Base-by-base conservation (phyloP, 92 coral and sea anemone genomes). In the Palythoa heliodiscus region DNA sequence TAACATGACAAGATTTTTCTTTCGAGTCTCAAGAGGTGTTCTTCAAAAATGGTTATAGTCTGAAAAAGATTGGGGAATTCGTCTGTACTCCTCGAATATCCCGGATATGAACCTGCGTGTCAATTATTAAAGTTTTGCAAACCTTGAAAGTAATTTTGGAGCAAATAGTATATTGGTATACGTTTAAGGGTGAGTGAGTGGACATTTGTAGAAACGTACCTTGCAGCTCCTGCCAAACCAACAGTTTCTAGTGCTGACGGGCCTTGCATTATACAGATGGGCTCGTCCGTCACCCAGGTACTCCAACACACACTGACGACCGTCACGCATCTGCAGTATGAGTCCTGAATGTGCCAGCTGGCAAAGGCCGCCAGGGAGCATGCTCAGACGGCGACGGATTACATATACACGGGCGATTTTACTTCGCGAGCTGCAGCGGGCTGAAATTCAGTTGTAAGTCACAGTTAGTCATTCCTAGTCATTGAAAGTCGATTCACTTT, bases 281-380 rank as follows among this genome's bases (percentile, higher is more conserved):
- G 82, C 80, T 25, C n/a, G 66, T 15, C 91, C 88, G 60, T 88
- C 88, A 3, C 74, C 85, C 91, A 83, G 17, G 74, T 88, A 88
- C 73, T 88, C 91, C 72, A 88, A 70, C 17, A 88, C 84, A 57
- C 87, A 88, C 73, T 88, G 83, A 4, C 61, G 64, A 2, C 84
- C 71, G 73, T 88, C 87, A 0, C 47, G 47, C 87, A 82, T 83
- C 73, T 83, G 79, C 58, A 88, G 71, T 19, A 88, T 83, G 76
- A 88, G 84, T 0, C 91, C 91, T n/a, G 88, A 88, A 66, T 88
- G 91, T 13, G 91, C 91, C 60, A 88, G 43, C 5, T 3, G 37
- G 38, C 87, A 87, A n/a, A 23, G 23, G 24, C 23, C 35, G 0
- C 19, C 19, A 10, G 67, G 54, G 3, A 60, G 9, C 24, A 87